Evolutionary conservation across 2,797 vertebrate genomes (phyloP), one percentile per base, ranked within the genome.

Genomic region (Percopsis omiscomaycus): DNA sequence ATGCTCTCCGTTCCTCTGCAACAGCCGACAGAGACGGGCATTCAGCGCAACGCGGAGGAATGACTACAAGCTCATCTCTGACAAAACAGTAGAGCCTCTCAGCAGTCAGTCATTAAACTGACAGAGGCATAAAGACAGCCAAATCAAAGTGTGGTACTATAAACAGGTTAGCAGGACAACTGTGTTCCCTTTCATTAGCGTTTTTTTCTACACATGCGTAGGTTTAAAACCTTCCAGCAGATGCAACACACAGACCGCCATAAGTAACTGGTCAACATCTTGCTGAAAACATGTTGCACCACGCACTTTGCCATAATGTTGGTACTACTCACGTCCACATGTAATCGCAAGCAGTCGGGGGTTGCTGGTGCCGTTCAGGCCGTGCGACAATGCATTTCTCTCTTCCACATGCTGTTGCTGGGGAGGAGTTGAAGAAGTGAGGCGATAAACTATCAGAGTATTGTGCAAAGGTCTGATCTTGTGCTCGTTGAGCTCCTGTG

Each of bases 241-340:
- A 8, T 6, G 32, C 32, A 5, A 9, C 5, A 37, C 32, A 37
- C 32, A 37, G 8, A 37, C 32, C 1, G 32, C 5, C 32, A 4
- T 37, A 5, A 22, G 22, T 1, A 22, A 22, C 22, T 22, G 22
- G 22, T 22, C 22, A 22, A 32, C 4, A 32, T 32, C 32, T 32
- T 32, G 6, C 32, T 32, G 32, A 22, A 22, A 22, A 22, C 22
- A 22, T 22, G 22, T 22, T 22, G 22, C 22, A 13, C 0, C 13
- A 13, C 27, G 28, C 10, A 11, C 5, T 28, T 13, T 54, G 4
- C 27, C 4, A 54, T 14, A 0, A 48, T 14, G 27, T 28, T 11
- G 9, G 3, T 54, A 0, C 64, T 78, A 85, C 85, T 84, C 72
- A 89, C 80, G 46, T 51, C 14, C 49, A 68, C 55, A 37, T 2